A percentile compares a stretch with the other conserved stretches of the same genome.
phyloP scores from a whole-genome alignment of 2,113 vertebrate species.

The Centropus unirufus region DNA sequence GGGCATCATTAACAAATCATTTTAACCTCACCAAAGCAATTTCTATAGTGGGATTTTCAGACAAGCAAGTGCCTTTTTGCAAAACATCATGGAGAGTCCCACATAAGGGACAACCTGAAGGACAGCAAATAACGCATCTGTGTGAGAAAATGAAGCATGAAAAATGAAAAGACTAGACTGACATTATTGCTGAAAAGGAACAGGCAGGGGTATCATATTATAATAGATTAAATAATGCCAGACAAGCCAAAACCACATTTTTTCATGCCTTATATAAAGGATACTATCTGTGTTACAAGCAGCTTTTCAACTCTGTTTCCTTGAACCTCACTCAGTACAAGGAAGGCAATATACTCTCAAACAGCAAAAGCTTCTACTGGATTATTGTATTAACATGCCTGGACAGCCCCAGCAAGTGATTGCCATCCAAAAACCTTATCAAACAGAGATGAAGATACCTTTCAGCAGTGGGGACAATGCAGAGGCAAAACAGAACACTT shows the following conservation, averaged over 20 bases:
- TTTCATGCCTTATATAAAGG: background rate
- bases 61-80: background rate
- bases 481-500: background rate
- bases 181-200: background rate
- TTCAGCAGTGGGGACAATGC: background rate
- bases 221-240: background rate
- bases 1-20: background rate
- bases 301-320: slow-evolving; percentile 1
- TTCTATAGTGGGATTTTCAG: background rate
- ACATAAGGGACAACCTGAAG: background rate
- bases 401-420: background rate
- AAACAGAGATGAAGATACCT: background rate
- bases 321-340: background rate
- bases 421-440: background rate
- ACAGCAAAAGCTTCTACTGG: background rate
- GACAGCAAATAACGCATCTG: background rate
- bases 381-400: background rate
- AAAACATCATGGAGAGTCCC: background rate
- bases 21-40: background rate
- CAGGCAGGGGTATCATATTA: background rate
- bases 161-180: background rate
- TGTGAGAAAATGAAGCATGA: background rate
- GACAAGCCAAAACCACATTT: background rate
- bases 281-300: background rate
- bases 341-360: background rate